A percentile compares a stretch with the other conserved stretches of the same genome.
Conservation (phyloP, 2,113 vertebrate genomes). For the Fukomys damarensis region DNA sequence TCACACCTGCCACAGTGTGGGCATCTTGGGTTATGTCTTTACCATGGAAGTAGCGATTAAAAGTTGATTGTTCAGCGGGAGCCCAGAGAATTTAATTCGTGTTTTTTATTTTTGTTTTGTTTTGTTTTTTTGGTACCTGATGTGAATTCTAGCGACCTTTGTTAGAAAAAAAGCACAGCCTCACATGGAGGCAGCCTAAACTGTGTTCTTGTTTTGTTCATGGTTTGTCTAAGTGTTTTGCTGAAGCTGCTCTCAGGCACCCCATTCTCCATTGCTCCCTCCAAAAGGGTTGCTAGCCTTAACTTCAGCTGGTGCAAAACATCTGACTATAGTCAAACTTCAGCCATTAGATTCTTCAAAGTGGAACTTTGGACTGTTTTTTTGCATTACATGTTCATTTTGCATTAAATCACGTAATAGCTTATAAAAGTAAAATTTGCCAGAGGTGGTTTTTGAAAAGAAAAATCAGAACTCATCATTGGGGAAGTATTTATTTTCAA, state of each 20-base stretch:
- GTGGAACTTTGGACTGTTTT: slow-evolving; percentile 30
- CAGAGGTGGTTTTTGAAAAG: slow-evolving; percentile 63
- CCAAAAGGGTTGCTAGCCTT: slow-evolving; percentile 78
- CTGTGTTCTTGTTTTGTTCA: slow-evolving; percentile 20
- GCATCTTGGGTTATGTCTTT: slow-evolving; percentile 49
- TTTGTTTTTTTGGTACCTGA: slow-evolving; percentile 37
- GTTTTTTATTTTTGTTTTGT: no score
- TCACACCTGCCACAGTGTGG: background rate
- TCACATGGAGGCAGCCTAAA: slow-evolving; percentile 68
- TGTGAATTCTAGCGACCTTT: slow-evolving; percentile 68
- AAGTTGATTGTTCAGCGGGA: slow-evolving; percentile 80
- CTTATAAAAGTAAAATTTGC: slow-evolving; percentile 43
- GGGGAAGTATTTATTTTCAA: slow-evolving; percentile 72
- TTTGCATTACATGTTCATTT: background rate
- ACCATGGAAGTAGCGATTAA: slow-evolving; percentile 76
- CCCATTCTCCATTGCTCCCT: slow-evolving; percentile 57
- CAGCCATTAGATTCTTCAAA: slow-evolving; percentile 25
- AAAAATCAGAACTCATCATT: slow-evolving; percentile 46
- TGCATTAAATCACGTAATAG: background rate
- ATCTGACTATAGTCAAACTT: slow-evolving; percentile 37
- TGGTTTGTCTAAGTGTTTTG: slow-evolving; percentile 60
- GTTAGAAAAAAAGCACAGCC: slow-evolving; percentile 81
- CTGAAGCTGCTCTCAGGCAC: slow-evolving; percentile 75
- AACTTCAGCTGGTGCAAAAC: slow-evolving; percentile 77
- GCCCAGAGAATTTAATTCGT: slow-evolving; percentile 78